Evolutionary conservation across 2,113 vertebrate genomes (phyloP).

Genomic region (Chamaetylas fuelleborni): DNA sequence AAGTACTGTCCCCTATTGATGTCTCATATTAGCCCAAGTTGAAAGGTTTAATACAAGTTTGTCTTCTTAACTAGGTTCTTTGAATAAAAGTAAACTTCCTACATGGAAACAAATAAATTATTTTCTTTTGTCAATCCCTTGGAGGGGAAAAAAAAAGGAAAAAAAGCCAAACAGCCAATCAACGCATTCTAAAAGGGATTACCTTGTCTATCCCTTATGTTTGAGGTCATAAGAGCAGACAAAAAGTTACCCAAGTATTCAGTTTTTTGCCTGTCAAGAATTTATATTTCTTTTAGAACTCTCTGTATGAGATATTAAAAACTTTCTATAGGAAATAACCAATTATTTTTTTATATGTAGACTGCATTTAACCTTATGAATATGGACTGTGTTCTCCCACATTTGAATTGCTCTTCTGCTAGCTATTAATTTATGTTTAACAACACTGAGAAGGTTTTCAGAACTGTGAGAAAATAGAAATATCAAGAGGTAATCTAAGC

Average conservation of each 20-base stretch:
- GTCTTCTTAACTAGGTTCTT: not conserved
- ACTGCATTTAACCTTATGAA: not conserved
- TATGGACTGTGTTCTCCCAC: not conserved
- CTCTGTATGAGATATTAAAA: not conserved
- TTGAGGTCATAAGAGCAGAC: not conserved
- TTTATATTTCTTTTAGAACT: not conserved
- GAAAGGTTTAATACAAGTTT: not conserved
- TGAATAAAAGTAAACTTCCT: not conserved
- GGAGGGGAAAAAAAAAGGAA: not conserved
- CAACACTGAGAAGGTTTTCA: not conserved
- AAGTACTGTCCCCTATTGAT: not conserved
- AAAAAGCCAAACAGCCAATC: not conserved
- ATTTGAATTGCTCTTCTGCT: not conserved
- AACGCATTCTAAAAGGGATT: not conserved
- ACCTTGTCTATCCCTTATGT: not conserved
- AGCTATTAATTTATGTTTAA: not conserved
- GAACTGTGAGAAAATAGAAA: not conserved
- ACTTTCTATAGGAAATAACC: not conserved
- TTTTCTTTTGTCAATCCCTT: not conserved
- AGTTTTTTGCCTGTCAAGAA: rapidly evolving
- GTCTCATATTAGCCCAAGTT: not conserved
- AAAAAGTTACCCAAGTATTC: not conserved
- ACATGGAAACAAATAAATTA: not conserved
- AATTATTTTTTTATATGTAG: not conserved
- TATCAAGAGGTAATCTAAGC: not conserved